phyloP scores from a whole-genome alignment of 1,140 invertebrate species.

The Procambarus clarkii region DNA sequence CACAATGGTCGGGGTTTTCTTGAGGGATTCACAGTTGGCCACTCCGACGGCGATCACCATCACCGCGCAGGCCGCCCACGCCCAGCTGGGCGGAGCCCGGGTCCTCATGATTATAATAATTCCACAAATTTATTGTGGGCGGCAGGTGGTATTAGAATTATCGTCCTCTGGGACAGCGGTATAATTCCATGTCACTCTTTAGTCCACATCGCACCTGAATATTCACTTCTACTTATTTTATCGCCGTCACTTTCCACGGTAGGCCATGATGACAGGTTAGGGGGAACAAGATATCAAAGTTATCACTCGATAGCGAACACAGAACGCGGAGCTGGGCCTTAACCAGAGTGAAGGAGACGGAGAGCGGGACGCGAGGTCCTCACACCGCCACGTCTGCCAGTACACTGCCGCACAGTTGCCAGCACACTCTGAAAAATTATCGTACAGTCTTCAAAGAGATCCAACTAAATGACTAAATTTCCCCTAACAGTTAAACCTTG shows the following conservation, averaged over 20 bases:
- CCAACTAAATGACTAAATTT: background rate
- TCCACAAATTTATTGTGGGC: background rate
- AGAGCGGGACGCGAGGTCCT: conserved; percentile 8
- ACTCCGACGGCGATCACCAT: conserved; percentile 11
- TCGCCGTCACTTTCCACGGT: background rate
- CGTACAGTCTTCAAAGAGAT: conserved; percentile 32
- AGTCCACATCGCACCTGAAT: background rate
- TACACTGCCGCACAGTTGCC: conserved; percentile 47
- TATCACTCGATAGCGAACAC: background rate
- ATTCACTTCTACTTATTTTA: background rate
- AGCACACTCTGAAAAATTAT: conserved; percentile 31
- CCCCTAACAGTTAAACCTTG: background rate
- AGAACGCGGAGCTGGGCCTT: background rate
- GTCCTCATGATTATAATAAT: conserved; percentile 16
- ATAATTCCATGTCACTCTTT: background rate
- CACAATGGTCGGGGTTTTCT: conserved; percentile 36
- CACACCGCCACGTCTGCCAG: conserved; percentile 30
- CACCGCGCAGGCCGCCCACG: conserved; percentile 14
- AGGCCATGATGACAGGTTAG: background rate
- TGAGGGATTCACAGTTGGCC: background rate
- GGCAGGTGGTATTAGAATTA: no score
- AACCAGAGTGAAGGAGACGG: background rate
- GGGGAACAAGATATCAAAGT: background rate
- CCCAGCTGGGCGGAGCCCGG: background rate
- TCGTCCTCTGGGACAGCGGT: no score